Conservation (phyloP, 2,888 invertebrate genomes). For the Crematogaster levior region DNA sequence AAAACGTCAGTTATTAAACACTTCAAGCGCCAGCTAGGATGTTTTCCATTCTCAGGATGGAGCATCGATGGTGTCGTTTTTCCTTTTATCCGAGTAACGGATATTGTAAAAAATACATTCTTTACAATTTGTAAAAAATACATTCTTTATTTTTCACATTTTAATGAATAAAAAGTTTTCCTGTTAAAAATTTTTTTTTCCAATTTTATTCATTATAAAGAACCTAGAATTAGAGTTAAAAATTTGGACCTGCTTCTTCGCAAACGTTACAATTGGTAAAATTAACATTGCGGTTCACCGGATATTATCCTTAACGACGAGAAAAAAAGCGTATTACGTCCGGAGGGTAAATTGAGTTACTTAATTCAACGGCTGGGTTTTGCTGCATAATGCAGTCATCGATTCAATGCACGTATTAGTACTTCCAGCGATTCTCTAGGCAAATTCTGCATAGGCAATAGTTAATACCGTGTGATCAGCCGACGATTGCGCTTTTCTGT, state of each 20-base stretch:
- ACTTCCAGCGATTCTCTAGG: slow-evolving; percentile 10
- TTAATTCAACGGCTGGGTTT: slow-evolving; percentile 14
- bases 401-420: slow-evolving; percentile 22
- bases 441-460: slow-evolving; percentile 15
- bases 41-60: neutral
- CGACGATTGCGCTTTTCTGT: slow-evolving; percentile 50
- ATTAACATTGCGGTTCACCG: slow-evolving; percentile 5
- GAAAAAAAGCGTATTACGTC: neutral
- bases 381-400: neutral
- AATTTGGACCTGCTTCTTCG: neutral
- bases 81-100: neutral
- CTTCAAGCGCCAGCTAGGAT: neutral
- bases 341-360: slow-evolving; percentile 9
- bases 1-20: slow-evolving; percentile 6
- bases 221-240: neutral
- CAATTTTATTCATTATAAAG: neutral
- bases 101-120: too few species aligned
- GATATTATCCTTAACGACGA: neutral
- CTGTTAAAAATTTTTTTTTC: neutral
- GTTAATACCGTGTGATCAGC: slow-evolving; percentile 45
- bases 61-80: neutral
- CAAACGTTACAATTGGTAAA: slow-evolving; percentile 5
- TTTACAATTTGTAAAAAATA: too few species aligned
- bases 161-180: neutral
- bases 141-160: neutral